A percentile compares a stretch with the other conserved stretches of the same genome.
These are phyloP conservation scores for Bergia puertoricense DNA, from an alignment of 92 coral and sea anemone species.

Conservation along the genomic window DNA sequence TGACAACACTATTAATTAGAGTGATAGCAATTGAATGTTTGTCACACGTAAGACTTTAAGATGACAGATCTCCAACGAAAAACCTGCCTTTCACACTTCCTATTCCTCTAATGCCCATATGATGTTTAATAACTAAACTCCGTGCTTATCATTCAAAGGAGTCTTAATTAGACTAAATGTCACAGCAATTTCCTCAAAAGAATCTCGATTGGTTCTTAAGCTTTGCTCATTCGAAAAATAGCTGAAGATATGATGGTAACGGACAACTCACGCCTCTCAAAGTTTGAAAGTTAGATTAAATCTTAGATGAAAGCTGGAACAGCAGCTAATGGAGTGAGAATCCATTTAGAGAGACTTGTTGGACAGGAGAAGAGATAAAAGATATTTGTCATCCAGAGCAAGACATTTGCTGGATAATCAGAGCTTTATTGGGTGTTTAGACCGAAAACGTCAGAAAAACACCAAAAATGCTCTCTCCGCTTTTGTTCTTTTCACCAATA, in stretches of 20 bases:
- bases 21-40: slow-evolving; percentile 93
- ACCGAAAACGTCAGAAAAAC: neutral
- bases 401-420: neutral
- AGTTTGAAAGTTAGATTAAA: slow-evolving; percentile 80
- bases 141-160: slow-evolving; percentile 57
- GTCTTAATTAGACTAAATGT: slow-evolving; percentile 28
- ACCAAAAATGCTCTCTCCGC: neutral
- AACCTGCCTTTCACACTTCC: slow-evolving; percentile 54
- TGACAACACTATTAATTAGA: slow-evolving; percentile 98
- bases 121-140: slow-evolving; percentile 54
- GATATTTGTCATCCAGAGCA: slow-evolving; percentile 16
- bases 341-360: slow-evolving; percentile 50
- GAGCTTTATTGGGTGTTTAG: neutral
- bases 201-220: slow-evolving; percentile 34
- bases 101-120: slow-evolving; percentile 62
- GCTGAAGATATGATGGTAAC: slow-evolving; percentile 45
- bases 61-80: slow-evolving; percentile 78
- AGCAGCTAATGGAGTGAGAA: slow-evolving; percentile 58
- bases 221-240: slow-evolving; percentile 47
- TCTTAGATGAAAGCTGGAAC: slow-evolving; percentile 71
- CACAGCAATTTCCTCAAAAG: slow-evolving; percentile 44
- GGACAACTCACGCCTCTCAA: slow-evolving; percentile 78
- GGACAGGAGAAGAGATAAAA: slow-evolving; percentile 55
- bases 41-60: slow-evolving; percentile 86
- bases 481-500: neutral